Base-by-base conservation (phyloP, 2,113 vertebrate species). In the Paradoxurus hermaphroditus region DNA sequence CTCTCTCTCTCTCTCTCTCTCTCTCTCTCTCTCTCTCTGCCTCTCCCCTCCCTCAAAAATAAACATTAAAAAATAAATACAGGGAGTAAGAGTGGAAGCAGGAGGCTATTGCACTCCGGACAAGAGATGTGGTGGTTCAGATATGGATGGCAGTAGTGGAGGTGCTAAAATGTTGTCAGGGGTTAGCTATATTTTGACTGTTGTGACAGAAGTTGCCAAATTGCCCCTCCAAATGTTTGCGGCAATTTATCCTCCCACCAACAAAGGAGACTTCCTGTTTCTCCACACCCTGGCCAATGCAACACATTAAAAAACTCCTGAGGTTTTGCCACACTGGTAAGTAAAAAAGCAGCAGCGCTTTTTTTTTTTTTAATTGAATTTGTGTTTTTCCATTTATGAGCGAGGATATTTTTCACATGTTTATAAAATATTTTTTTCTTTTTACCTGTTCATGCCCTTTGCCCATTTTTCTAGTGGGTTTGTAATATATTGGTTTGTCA, bases 341-440 rank as follows among this genome's bases (percentile, higher is more conserved):
- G 31, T 62, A 15, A 36, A 85, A 72, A 51, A 86, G 70, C n/a
- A 44, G 44, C 13, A 53, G 44, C 18, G 63, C 25, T 77, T 31
- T 49, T 18, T 46, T 46, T 77, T 65, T 72, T 91, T 73, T 59
- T 19, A 27, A 39, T 4, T 75, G 31, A 75, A 51, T 65, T 77
- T 39, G 27, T 68, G 8, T 41, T 93, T 78, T 86, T 44, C 59
- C 29, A 14, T 67, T 77, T 65, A 15, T 78, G 29, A 85, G 39
- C 25, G 4, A 67, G 21, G 23, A 56, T 86, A 39, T 29, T 93
- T 56, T 67, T 67, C 36, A 86, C 46, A 53, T 9, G 51, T 56
- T 44, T 68, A 36, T 78, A 78, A 78, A 93, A 36, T 56, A 56
- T 68, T 78, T 78, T 29, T 86, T 25, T 77, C 46, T 23, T 87